phyloP scores from a whole-genome alignment of 2,113 vertebrate species.

The Hymenochirus boettgeri region DNA sequence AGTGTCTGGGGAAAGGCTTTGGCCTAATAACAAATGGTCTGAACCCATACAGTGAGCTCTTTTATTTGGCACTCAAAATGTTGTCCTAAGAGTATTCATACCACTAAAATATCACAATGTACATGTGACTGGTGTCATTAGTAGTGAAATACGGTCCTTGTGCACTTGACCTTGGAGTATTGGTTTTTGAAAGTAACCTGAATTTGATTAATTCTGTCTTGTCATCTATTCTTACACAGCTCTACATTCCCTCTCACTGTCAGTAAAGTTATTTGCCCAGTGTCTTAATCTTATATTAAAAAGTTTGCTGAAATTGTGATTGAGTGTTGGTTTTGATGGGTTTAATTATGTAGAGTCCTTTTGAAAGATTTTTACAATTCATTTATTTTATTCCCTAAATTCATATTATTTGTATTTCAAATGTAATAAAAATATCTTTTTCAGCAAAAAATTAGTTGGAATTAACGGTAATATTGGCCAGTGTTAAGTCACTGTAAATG shows the following conservation, averaged over 20 bases:
- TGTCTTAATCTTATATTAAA: no score
- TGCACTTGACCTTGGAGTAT: slow-evolving; percentile 67
- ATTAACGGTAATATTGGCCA: no score
- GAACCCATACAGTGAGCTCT: slow-evolving; percentile 72
- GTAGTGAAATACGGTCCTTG: slow-evolving; percentile 65
- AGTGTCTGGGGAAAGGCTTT: slow-evolving; percentile 22
- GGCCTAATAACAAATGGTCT: slow-evolving; percentile 57
- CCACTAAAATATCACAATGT: slow-evolving; percentile 68
- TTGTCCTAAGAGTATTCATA: slow-evolving; percentile 52
- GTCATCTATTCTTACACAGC: slow-evolving; percentile 54
- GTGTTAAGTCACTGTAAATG: no score
- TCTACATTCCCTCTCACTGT: slow-evolving; percentile 11
- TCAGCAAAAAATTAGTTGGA: no score
- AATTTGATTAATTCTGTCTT: slow-evolving; percentile 74
- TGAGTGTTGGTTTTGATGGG: no score
- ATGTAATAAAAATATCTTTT: no score
- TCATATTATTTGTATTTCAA: no score
- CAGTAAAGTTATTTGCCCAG: no score
- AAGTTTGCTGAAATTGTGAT: no score
- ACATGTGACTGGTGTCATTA: slow-evolving; percentile 77
- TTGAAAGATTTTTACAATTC: no score
- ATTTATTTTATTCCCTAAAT: no score
- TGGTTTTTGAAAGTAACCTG: slow-evolving; percentile 66
- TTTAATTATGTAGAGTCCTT: no score
- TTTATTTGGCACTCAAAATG: slow-evolving; percentile 72